phyloP scores from a whole-genome alignment of 2,888 invertebrate species.

The Spialia ferax region DNA sequence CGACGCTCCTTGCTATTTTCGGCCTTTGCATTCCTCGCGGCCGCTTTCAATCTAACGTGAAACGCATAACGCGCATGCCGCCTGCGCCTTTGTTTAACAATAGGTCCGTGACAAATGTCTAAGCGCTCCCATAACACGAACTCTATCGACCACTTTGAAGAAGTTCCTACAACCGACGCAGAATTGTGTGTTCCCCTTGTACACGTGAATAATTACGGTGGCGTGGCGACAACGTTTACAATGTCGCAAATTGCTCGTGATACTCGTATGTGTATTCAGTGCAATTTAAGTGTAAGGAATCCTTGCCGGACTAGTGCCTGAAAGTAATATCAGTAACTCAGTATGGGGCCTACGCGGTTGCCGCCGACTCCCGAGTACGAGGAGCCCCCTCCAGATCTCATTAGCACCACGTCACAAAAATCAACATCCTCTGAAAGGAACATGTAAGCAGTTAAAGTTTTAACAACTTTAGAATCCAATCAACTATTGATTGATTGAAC shows the following conservation, averaged over 20 bases:
- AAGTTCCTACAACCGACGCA: neutral
- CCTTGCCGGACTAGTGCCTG: constrained; percentile 66
- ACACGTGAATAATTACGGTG: constrained; percentile 39
- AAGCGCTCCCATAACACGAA: constrained; percentile 44
- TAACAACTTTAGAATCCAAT: too few species aligned
- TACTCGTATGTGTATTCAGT: constrained; percentile 60
- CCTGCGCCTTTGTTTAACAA: constrained; percentile 75
- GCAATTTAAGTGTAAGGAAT: constrained; percentile 58
- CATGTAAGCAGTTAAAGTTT: constrained; percentile 64
- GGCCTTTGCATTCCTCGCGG: constrained; percentile 82
- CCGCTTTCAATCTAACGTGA: constrained; percentile 85
- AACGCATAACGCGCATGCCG: constrained; percentile 81
- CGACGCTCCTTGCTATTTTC: constrained; percentile 84
- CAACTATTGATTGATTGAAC: too few species aligned
- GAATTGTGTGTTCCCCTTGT: constrained; percentile 13
- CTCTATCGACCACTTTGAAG: constrained; percentile 20
- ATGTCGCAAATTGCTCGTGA: constrained; percentile 60
- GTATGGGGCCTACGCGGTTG: constrained; percentile 78
- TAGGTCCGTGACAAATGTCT: constrained; percentile 42
- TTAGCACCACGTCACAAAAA: constrained; percentile 57
- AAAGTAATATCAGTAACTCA: constrained; percentile 46
- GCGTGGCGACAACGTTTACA: constrained; percentile 45
- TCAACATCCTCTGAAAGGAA: constrained; percentile 57
- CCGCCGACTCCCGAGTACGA: constrained; percentile 78
- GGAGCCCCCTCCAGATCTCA: constrained; percentile 61